Evolutionary conservation across 2,888 invertebrate species (phyloP).

Genomic region (Chalcis sispes): DNA sequence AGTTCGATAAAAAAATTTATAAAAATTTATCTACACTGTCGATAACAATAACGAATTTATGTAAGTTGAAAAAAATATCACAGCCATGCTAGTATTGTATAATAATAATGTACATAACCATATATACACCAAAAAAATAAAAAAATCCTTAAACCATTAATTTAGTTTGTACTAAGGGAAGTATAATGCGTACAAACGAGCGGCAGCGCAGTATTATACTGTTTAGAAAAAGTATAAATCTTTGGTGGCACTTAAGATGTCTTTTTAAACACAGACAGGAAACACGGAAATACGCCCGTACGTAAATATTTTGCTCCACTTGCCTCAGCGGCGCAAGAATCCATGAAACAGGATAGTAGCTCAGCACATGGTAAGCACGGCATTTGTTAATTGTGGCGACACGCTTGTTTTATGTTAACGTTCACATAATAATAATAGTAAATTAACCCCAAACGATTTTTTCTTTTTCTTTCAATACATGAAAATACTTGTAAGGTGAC

Average conservation of each 20-base stretch:
- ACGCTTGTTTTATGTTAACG: constrained; percentile 22
- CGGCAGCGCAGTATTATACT: no score
- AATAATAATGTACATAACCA: no score
- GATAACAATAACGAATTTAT: no score
- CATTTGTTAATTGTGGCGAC: constrained; percentile 68
- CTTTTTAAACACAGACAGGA: constrained; percentile 74
- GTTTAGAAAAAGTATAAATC: constrained; percentile 71
- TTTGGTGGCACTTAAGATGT: constrained; percentile 73
- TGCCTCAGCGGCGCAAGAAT: constrained; percentile 62
- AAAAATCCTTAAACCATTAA: no score
- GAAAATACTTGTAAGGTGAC: no score
- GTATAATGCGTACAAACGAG: no score
- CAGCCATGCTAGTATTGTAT: no score
- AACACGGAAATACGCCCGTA: constrained; percentile 73
- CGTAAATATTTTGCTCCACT: constrained; percentile 74
- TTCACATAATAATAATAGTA: constrained; percentile 5
- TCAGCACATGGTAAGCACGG: constrained; percentile 67
- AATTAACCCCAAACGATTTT: background rate
- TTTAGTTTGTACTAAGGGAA: no score
- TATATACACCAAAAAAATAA: no score
- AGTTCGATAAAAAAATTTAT: no score
- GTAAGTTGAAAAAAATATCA: no score
- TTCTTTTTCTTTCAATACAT: background rate
- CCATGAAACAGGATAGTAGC: constrained; percentile 64
- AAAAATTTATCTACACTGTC: no score